Evolutionary conservation across 2,797 vertebrate genomes (phyloP).

Genomic region (Dermochelys coriacea): DNA sequence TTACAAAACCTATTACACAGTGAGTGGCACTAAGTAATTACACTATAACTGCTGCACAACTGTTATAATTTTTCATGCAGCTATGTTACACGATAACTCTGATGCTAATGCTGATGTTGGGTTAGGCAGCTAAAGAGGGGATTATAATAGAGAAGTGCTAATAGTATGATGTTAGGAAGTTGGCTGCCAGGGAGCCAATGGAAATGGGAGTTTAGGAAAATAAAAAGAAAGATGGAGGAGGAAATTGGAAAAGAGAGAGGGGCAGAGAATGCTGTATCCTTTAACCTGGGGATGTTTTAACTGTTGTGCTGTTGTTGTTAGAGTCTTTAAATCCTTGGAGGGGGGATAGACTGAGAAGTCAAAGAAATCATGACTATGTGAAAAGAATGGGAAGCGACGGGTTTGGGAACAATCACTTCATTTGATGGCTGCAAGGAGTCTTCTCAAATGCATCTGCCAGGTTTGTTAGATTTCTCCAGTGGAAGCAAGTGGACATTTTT

Average conservation of each 20-base stretch:
- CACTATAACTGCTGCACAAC: constrained; percentile 53
- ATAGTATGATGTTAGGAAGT: constrained; percentile 50
- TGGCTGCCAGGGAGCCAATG: constrained; percentile 34
- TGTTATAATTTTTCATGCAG: constrained; percentile 58
- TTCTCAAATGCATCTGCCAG: constrained; percentile 34
- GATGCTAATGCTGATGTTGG: constrained; percentile 46
- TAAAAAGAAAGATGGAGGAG: constrained; percentile 1
- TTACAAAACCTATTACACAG: constrained; percentile 34
- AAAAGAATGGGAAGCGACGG: constrained; percentile 62
- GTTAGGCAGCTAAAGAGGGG: constrained; percentile 51
- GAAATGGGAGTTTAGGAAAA: constrained; percentile 27
- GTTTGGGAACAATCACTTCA: constrained; percentile 28
- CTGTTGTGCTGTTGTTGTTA: constrained; percentile 16
- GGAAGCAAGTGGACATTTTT: constrained; percentile 29
- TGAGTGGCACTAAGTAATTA: constrained; percentile 65
- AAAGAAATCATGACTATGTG: constrained; percentile 37
- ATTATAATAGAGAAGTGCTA: constrained; percentile 58
- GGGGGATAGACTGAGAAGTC: constrained; percentile 43
- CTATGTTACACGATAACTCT: constrained; percentile 33
- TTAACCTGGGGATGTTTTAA: neutral
- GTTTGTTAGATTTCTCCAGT: constrained; percentile 39
- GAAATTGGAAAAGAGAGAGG: constrained; percentile 1
- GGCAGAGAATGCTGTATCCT: neutral
- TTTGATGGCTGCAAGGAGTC: constrained; percentile 53
- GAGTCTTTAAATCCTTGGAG: constrained; percentile 24